Evolutionary conservation across 2,888 invertebrate genomes (phyloP), one percentile per base, ranked within the genome.

Genomic region (Clostera curtula): DNA sequence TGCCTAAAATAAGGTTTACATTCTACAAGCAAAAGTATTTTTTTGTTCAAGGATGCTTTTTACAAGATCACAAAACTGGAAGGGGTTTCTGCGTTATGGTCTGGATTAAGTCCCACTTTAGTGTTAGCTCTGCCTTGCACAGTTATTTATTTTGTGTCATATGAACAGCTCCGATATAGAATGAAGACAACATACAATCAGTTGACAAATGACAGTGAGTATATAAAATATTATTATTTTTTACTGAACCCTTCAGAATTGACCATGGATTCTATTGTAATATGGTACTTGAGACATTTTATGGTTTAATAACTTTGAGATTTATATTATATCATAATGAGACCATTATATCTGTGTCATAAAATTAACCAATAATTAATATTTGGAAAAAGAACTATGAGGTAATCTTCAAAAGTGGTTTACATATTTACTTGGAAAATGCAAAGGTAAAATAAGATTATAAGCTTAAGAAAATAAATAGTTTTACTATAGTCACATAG

Each of bases 91-190:
- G 94, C 98, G 0, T 74, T 99, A 16, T 99, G 99, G 99, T 97
- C 97, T 58, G 99, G 99, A 1, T 84, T 99, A 19, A 93, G 97
- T 49, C 98, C 99, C 1, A 99, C 99, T 3, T 83, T 99, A 62
- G 88, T 98, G 7, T 89, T 98, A 70, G 97, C 99, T 7, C 83
- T 99, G 34, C 99, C 99, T 21, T 95, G 97, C 24, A 99, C 99
- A 15, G 92, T 99, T 29, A 89, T 97, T 38, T 99, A 99, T 74
- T 99, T 98, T 85, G 97, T 98, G 5, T 87, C 93, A 8, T 99
- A 99, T 69, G 99, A 99, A 74, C 95, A 97, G 68, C 82, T 98
- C 23, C 83, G 92, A 53, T 83, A 87, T 40, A 83, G 76, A 52
- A 72, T 90, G 45, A 91, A 88, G 65, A 88, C 87, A 36, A 36